Conservation (phyloP, 30 jellyfish, hydroid and myxozoan genomes). For the Chrysaora quinquecirrha region DNA sequence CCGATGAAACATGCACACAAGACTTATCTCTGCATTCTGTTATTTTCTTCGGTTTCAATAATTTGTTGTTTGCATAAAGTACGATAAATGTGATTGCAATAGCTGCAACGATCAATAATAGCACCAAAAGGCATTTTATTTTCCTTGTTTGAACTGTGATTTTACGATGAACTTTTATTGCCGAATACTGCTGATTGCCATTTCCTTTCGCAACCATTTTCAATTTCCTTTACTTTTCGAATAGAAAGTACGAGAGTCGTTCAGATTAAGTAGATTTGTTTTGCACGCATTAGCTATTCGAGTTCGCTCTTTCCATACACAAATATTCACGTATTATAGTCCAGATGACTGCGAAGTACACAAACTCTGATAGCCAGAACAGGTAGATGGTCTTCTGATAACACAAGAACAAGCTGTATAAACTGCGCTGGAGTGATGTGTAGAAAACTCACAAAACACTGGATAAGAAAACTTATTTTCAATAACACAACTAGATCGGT, state of each 20-base stretch:
- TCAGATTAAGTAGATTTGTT: too few species aligned
- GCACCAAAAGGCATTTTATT: background rate
- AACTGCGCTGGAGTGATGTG: too few species aligned
- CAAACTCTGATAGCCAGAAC: background rate
- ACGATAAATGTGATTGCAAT: background rate
- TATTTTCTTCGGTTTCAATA: background rate
- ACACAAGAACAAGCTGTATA: too few species aligned
- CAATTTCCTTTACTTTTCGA: background rate
- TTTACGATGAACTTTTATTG: background rate
- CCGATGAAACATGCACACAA: conserved; percentile 5
- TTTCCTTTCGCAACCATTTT: background rate
- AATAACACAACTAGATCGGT: too few species aligned
- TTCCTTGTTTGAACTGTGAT: background rate
- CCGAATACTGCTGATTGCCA: background rate
- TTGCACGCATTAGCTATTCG: too few species aligned
- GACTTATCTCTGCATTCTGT: background rate
- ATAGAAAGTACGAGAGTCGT: background rate
- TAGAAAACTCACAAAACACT: too few species aligned
- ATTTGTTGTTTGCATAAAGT: background rate
- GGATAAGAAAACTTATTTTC: too few species aligned
- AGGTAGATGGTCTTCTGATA: too few species aligned
- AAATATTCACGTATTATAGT: too few species aligned
- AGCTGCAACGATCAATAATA: background rate
- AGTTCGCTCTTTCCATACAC: too few species aligned
- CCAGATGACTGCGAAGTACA: background rate